Base-by-base conservation (phyloP, 2,797 vertebrate genomes). In the Liparis tanakae region DNA sequence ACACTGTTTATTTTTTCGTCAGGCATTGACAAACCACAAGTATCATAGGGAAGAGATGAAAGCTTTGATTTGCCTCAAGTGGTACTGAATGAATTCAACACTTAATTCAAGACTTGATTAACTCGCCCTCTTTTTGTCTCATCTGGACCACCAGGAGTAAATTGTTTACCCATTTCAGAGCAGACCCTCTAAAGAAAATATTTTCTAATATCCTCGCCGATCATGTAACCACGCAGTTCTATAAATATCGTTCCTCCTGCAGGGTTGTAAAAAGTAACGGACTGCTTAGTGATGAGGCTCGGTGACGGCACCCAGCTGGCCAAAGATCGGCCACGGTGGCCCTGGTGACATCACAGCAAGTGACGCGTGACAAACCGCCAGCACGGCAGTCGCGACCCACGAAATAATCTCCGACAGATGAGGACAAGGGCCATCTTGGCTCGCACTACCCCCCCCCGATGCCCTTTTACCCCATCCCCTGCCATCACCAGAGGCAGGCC, bases 301-400 rank as follows among this genome's bases (percentile, higher is more conserved):
- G n/a, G 66, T 92, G 92, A 93, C 81, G 79, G 88, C 79, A 70
- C 81, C 92, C 92, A 90, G 90, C 90, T 93, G 92, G 83, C 77
- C 56, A 53, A 44, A 74, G 87, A 78, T 87, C 82, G 72, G 82
- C 82, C 68, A 87, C 69, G 73, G 72, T 88, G 88, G 85, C 90
- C 85, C 84, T 63, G 20, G 81, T 87, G 86, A 87, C 90, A 90
- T 91, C 81, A 67, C 79, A 58, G 76, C 87, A 85, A 88, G 84
- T 81, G 89, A 78, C 68, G 82, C 88, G 60, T 90, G 83, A 93
- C 87, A 91, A 85, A 90, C 78, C 78, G 82, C 82, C 80, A 74
- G 82, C 79, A 66, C 72, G 39, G 85, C 82, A 83, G 83, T 86
- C 75, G 62, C 54, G 59, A 91, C 88, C 89, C 86, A 60, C 70